Base-by-base conservation (phyloP, 2,797 vertebrate species). In the Sebastes flavidus region DNA sequence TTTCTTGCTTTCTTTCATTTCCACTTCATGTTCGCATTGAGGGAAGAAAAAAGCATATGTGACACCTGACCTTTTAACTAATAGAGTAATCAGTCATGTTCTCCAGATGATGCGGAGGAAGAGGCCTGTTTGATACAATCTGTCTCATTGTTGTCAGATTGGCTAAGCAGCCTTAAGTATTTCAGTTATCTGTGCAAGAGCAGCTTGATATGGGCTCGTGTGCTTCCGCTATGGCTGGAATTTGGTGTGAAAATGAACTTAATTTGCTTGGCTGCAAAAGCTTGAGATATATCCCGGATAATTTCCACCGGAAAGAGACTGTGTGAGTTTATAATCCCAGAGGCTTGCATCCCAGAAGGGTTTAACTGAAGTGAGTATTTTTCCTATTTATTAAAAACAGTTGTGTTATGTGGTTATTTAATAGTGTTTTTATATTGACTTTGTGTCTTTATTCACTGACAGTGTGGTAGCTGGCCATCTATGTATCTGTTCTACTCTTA, bases 211-310 rank as follows among this genome's bases (percentile, higher is more conserved):
- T 70, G 66, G 72, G 58, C 85, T 81, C 61, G 36, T 76, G 68
- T 76, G 66, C 59, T 55, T 72, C 54, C 34, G 65, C 27, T 70
- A n/a, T 24, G 80, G 65, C 63, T 67, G 25, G 72, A 86, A 78
- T 86, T 82, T 82, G 60, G 79, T 82, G 67, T 76, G 49, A 62
- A 83, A 52, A 20, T 52, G 65, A 38, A 14, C 18, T 30, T 71
- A 16, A 77, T 83, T 70, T 72, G 20, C 60, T 55, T 49, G 13
- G 49, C 67, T 62, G 58, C n/a, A 56, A 59, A 71, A 62, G 34
- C 46, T 52, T 29, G n/a, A 54, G 61, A 36, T 24, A 36, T 24
- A 6, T 36, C 10, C 55, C 18, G n/a, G 60, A 32, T 42, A 2
- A 32, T 67, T 58, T 77, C 38, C 25, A 5, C 5, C 16, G 10